A percentile compares a stretch with the other conserved stretches of the same genome.
phyloP scores from a whole-genome alignment of 2,888 invertebrate genomes.

The Buathra laborator region DNA sequence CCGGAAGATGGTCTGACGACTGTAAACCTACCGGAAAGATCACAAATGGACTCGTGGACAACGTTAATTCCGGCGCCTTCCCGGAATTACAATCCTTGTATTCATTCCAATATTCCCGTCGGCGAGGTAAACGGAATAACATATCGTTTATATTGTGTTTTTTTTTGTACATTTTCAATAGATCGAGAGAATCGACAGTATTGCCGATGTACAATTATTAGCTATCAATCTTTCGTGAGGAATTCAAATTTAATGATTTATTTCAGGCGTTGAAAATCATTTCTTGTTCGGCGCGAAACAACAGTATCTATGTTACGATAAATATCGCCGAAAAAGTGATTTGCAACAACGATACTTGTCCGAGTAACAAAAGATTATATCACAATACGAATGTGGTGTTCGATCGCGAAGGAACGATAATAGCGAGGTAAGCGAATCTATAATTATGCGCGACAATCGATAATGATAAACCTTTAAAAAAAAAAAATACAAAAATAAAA shows the following conservation, averaged over 20 bases:
- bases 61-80: constrained; percentile 74
- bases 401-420: constrained; percentile 86
- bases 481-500: background rate
- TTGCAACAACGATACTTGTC: constrained; percentile 80
- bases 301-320: constrained; percentile 85
- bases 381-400: constrained; percentile 87
- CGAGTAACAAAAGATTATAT: constrained; percentile 77
- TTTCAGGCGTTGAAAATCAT: constrained; percentile 80
- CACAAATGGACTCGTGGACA: constrained; percentile 72
- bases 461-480: background rate
- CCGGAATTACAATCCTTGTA: constrained; percentile 75
- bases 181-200: background rate
- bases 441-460: background rate
- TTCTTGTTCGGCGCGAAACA: constrained; percentile 85
- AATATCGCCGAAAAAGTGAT: constrained; percentile 85
- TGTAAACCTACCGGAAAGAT: constrained; percentile 78
- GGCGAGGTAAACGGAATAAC: constrained; percentile 67
- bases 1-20: constrained; percentile 85
- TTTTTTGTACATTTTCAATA: background rate
- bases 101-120: constrained; percentile 52
- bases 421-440: constrained; percentile 84
- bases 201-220: background rate
- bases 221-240: background rate
- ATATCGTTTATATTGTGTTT: background rate
- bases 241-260: background rate